Conservation (phyloP, 2,888 invertebrate species). For the Metacarcinus magister region DNA sequence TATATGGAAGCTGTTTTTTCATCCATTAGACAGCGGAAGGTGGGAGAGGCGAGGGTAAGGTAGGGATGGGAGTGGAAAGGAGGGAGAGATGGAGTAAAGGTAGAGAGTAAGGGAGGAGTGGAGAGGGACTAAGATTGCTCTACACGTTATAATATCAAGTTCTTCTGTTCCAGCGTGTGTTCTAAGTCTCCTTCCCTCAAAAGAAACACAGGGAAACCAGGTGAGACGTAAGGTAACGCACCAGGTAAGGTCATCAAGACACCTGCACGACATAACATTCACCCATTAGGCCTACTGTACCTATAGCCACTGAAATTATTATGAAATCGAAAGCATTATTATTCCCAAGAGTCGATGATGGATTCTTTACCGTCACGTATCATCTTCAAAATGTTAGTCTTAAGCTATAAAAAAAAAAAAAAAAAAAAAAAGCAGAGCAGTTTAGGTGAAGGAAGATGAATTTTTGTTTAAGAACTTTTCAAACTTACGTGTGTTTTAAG, state of each 20-base stretch:
- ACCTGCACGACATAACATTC: neutral
- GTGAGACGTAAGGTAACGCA: neutral
- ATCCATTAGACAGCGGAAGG: too few relatives aligned
- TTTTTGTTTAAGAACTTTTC: neutral
- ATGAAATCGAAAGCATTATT: neutral
- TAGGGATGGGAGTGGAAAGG: neutral
- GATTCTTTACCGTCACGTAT: neutral
- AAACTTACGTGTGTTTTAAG: neutral
- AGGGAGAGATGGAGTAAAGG: too few relatives aligned
- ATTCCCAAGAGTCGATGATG: neutral
- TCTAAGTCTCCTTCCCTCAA: too few relatives aligned
- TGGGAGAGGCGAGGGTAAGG: too few relatives aligned
- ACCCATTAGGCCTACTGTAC: neutral
- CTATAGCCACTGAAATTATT: neutral
- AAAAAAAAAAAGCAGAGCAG: too few relatives aligned
- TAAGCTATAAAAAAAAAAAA: neutral
- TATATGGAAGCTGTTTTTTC: too few relatives aligned
- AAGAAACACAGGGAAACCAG: too few relatives aligned
- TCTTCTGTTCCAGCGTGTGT: too few relatives aligned
- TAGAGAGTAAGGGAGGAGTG: too few relatives aligned
- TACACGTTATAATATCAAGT: too few relatives aligned
- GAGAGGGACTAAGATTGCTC: too few relatives aligned
- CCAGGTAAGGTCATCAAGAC: neutral
- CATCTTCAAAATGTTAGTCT: neutral
- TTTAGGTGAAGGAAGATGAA: neutral